These are phyloP conservation scores for Chironomus riparius DNA, from an alignment of 2,888 invertebrate genomes.

Conservation along the genomic window DNA sequence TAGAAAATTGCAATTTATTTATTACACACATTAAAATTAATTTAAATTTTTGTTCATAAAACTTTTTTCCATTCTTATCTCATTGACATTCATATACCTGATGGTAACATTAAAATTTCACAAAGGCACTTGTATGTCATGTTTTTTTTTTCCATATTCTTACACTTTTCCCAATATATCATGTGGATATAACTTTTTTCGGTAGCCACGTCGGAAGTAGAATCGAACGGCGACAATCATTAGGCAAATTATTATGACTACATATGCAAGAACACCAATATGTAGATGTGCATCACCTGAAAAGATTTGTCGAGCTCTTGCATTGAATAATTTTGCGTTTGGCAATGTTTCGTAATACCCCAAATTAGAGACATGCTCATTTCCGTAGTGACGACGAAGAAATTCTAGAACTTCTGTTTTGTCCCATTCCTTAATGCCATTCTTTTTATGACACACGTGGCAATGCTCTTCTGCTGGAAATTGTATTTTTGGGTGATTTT, in stretches of 20 bases:
- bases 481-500: conserved; percentile 76
- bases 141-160: conserved; percentile 34
- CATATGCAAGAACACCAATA: conserved; percentile 66
- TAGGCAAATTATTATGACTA: conserved; percentile 63
- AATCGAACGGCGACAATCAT: conserved; percentile 66
- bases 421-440: conserved; percentile 34
- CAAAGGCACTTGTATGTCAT: too few relatives aligned
- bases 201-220: conserved; percentile 56
- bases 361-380: conserved; percentile 36
- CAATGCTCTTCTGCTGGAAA: conserved; percentile 69
- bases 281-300: conserved; percentile 46
- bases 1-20: too few relatives aligned
- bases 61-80: too few relatives aligned
- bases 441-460: conserved; percentile 47
- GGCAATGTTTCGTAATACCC: conserved; percentile 35
- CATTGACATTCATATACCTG: too few relatives aligned
- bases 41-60: too few relatives aligned
- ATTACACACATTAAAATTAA: too few relatives aligned
- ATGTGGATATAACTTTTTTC: conserved; percentile 64
- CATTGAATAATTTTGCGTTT: conserved; percentile 34
- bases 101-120: too few relatives aligned
- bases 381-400: conserved; percentile 39
- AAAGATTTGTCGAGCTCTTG: conserved; percentile 35
- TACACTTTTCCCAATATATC: conserved; percentile 63
- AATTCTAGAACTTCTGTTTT: conserved; percentile 37